Conservation (phyloP, 2,797 vertebrate species). For the Bucorvus abyssinicus region DNA sequence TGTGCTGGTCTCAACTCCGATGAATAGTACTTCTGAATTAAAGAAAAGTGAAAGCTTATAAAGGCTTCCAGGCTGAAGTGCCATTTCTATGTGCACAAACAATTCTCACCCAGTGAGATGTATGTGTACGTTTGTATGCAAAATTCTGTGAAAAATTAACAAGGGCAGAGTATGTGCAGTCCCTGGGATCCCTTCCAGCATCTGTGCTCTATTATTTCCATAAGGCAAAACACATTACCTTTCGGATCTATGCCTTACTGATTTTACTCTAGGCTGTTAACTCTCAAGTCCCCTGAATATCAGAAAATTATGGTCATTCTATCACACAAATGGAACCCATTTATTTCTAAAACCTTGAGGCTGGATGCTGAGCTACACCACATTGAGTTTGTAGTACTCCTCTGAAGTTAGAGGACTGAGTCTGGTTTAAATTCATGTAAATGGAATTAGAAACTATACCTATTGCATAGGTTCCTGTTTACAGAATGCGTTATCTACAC, state of each 20-base stretch:
- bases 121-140: not conserved
- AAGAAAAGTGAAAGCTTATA: conserved; percentile 27
- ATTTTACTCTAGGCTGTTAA: conserved; percentile 21
- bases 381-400: not conserved
- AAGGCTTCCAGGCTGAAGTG: conserved; percentile 44
- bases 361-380: not conserved
- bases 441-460: not conserved
- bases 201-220: conserved; percentile 7
- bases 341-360: not conserved
- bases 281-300: not conserved
- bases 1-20: not conserved
- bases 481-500: not conserved
- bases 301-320: not conserved
- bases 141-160: conserved; percentile 36
- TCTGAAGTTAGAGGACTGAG: not conserved
- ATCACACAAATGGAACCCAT: not conserved
- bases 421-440: not conserved
- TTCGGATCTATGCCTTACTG: not conserved
- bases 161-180: not conserved
- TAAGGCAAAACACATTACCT: conserved; percentile 27
- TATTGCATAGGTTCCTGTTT: not conserved
- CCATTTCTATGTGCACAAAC: not conserved
- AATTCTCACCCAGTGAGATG: not conserved
- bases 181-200: conserved; percentile 14
- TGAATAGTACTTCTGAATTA: not conserved